Base-by-base conservation (phyloP, 2,888 invertebrate genomes). In the Zygothrica quintamaculata region DNA sequence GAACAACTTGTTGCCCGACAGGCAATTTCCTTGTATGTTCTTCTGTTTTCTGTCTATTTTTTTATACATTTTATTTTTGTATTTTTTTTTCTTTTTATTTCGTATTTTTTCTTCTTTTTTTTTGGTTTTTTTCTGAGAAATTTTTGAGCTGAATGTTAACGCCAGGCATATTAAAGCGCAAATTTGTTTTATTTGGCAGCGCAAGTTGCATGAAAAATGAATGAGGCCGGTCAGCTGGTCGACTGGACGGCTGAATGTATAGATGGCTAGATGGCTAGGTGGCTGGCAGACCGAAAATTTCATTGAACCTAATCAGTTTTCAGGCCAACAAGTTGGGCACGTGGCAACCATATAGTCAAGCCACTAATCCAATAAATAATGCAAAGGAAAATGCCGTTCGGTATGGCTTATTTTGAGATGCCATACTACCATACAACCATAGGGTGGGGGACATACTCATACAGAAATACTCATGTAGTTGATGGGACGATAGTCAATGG, bases 241-340 rank as follows among this genome's bases (percentile, higher is more conserved):
- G 37, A 6, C n/a, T 22, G 29, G 12, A 33, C 25, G 37, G 56
- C 42, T 31, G 37, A n/a, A 61, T 31, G 42, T n/a, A n/a, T 22
- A 18, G 9, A n/a, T 5, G 37, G 6, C n/a, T 22, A 22, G 12
- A 33, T 31, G 37, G 56, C 42, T 31, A 33, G 11, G 67, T 31
- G 42, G 51, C 29, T 29, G 57, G 16, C 37, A 47, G 44, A 47
- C 47, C 37, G 33, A 58, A 67, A 73, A 70, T 85, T 74, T 68
- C 84, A 80, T 85, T 85, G 86, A 79, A 84, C 86, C 66, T 85
- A 82, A 80, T 80, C 80, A 85, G 86, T 82, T 80, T 84, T 76
- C 65, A 65, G 79, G 82, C 72, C 85, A 72, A 75, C 68, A 74
- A 79, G 82, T 67, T 73, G 62, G 65, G 68, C 85, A 64, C 78